A percentile compares a stretch with the other conserved stretches of the same genome.
Evolutionary conservation across 2,888 invertebrate species (phyloP).

Genomic region (Palloptera scutellata): DNA sequence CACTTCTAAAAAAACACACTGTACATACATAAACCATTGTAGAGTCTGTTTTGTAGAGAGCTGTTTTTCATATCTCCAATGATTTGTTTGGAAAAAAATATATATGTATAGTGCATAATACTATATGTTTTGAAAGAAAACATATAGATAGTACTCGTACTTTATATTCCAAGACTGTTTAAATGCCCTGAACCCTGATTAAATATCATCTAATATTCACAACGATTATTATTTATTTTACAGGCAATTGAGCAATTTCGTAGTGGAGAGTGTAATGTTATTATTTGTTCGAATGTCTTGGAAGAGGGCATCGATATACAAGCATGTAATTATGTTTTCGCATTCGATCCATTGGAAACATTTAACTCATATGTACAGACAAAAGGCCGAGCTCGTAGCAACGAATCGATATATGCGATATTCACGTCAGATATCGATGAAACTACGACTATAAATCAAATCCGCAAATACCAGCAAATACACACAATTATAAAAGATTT

Average conservation of each 20-base stretch:
- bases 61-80: too few species aligned
- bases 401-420: conserved; percentile 70
- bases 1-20: too few species aligned
- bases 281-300: conserved; percentile 80
- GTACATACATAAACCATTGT: too few species aligned
- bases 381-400: conserved; percentile 83
- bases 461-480: conserved; percentile 65
- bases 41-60: too few species aligned
- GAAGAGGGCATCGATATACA: conserved; percentile 92
- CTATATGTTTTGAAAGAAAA: too few species aligned
- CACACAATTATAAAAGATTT: conserved; percentile 69
- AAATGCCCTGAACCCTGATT: too few species aligned
- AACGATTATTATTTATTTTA: conserved; percentile 13
- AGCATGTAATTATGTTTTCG: conserved; percentile 80
- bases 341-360: conserved; percentile 75
- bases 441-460: conserved; percentile 55
- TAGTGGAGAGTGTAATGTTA: conserved; percentile 69
- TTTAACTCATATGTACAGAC: conserved; percentile 88
- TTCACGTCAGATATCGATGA: conserved; percentile 64
- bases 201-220: too few species aligned
- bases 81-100: too few species aligned
- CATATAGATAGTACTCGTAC: too few species aligned
- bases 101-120: too few species aligned
- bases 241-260: conserved; percentile 68
- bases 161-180: too few species aligned